phyloP scores from a whole-genome alignment of 1,140 invertebrate genomes.

The honey bee (Apis mellifera) region Amel_HAv3.1 CM009935.2:3037501-3038000 shows the following conservation, averaged over 20 bases:
- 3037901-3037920: constrained; percentile 27
- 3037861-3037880: constrained; percentile 46
- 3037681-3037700: not conserved
- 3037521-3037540: constrained; percentile 68
- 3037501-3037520: constrained; percentile 67
- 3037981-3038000: not conserved
- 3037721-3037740: constrained; percentile 61
- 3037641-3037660: not conserved
- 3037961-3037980: constrained; percentile 1
- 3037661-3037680: not conserved
- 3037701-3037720: constrained; percentile 53
- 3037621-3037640: constrained; percentile 35
- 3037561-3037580: constrained; percentile 67
- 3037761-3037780: constrained; percentile 47
- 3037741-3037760: constrained; percentile 51
- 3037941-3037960: constrained; percentile 22
- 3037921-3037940: constrained; percentile 38
- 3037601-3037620: constrained; percentile 52
- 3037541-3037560: constrained; percentile 67
- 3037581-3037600: constrained; percentile 57
- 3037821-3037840: constrained; percentile 51
- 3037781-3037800: constrained; percentile 46
- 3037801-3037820: constrained; percentile 28
- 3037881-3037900: not conserved
- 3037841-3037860: constrained; percentile 51